Conservation (phyloP, 37 sponge, comb jelly and placozoan species). For the Axinella damicornis region DNA sequence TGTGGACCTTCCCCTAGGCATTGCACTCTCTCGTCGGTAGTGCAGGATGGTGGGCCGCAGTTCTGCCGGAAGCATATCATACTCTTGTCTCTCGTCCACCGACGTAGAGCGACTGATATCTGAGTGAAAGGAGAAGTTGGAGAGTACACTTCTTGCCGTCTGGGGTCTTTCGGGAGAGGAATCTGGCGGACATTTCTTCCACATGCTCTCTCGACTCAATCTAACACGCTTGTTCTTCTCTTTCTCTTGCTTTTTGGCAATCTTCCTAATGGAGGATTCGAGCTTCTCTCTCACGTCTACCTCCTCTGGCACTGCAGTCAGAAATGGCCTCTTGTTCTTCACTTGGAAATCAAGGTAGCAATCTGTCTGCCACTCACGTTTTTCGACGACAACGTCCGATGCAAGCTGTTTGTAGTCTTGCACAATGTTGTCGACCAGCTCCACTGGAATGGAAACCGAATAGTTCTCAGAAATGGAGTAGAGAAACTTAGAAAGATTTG, state of each 20-base stretch:
- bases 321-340: constrained; percentile 54
- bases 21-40: constrained; percentile 52
- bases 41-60: constrained; percentile 71
- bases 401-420: constrained; percentile 46
- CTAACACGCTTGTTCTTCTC: constrained; percentile 31
- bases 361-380: constrained; percentile 93
- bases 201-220: constrained; percentile 27
- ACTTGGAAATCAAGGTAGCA: constrained; percentile 67
- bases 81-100: constrained; percentile 51
- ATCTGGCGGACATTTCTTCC: background rate
- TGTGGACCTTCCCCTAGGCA: background rate
- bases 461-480: background rate
- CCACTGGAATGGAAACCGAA: constrained; percentile 8
- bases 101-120: constrained; percentile 23
- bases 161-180: constrained; percentile 35
- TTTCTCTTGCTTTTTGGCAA: constrained; percentile 18
- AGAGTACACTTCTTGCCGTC: constrained; percentile 55
- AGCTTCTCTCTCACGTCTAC: background rate
- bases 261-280: background rate
- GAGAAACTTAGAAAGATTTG: constrained; percentile 21
- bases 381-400: constrained; percentile 52
- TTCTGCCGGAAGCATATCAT: constrained; percentile 69
- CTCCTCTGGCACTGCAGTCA: constrained; percentile 53
- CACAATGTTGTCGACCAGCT: constrained; percentile 49
- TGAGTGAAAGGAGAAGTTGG: constrained; percentile 58